Conservation (phyloP, 2,888 invertebrate genomes). For the Spisula subtruncata region DNA sequence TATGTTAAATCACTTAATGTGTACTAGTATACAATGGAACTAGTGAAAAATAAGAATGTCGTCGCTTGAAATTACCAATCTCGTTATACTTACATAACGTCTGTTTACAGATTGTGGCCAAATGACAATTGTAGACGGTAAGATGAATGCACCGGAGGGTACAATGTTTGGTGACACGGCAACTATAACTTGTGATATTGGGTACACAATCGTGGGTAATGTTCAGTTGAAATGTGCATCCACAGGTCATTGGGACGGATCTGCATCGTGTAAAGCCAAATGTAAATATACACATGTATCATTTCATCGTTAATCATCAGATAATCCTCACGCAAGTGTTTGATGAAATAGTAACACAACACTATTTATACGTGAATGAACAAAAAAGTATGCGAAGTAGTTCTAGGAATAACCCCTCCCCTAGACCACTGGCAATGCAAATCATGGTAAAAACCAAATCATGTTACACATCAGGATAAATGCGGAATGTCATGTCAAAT, state of each 20-base stretch:
- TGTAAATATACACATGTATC: neutral
- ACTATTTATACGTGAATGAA: too few relatives aligned
- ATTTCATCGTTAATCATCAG: too few relatives aligned
- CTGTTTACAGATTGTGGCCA: neutral
- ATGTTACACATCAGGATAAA: too few relatives aligned
- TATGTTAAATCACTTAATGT: neutral
- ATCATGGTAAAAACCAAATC: too few relatives aligned
- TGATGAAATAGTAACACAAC: too few relatives aligned
- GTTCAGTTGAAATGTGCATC: neutral
- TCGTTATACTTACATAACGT: neutral
- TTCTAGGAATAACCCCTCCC: too few relatives aligned
- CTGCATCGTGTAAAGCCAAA: neutral
- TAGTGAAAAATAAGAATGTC: too few relatives aligned
- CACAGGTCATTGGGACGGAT: neutral
- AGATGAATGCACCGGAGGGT: neutral
- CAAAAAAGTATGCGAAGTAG: too few relatives aligned
- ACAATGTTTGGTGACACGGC: neutral
- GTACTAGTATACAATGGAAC: too few relatives aligned
- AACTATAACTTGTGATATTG: neutral
- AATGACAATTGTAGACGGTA: neutral
- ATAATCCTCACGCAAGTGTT: too few relatives aligned
- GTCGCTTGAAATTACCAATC: neutral
- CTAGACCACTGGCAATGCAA: too few relatives aligned
- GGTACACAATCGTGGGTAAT: neutral
- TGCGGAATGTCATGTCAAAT: too few relatives aligned